Evolutionary conservation across 1,140 invertebrate species (phyloP), one percentile per base, ranked within the genome.

Genomic region (Drosophila oshimai): DNA sequence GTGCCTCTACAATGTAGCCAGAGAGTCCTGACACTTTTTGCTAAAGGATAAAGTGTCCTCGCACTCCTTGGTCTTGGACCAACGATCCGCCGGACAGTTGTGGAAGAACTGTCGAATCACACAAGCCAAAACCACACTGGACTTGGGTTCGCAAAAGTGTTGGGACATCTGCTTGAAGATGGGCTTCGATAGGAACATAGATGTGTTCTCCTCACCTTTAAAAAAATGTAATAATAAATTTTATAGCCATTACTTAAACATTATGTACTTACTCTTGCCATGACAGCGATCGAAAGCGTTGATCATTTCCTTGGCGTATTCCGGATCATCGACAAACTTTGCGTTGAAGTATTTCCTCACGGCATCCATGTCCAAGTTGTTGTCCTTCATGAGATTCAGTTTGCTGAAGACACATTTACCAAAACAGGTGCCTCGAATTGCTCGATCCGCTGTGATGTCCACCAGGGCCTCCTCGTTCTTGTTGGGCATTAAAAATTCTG

Each of bases 71-170:
- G 67, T 69, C 17, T 73, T 67, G 9, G 75, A 50, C 86, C 84
- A 89, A 18, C 84, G 84, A 28, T 53, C 57, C 0, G 50, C 39
- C 2, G 84, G 84, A 10, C 84, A 89, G 17, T 84, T 89, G 42
- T 89, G 86, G 17, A 89, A 89, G 64, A 89, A 89, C 28, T 84
- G 61, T 3, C 79, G 41, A 10, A 89, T 84, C 6, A 89, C 86
- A n/a, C 84, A 89, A 45, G 75, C 72, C 28, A 77, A 7, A 0
- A 89, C 58, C 10, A 89, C 86, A 6, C 72, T 70, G 0, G 86
- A 60, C 5, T 60, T 77, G 37, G 84, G 75, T 6, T 79, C 75
- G 22, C 84, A 89, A 20, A 65, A 62, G 0, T 67, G 47, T 6
- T 64, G 37, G 7, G 53, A 45, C 49, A 74, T 50, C 4, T 57